A percentile compares a stretch with the other conserved stretches of the same genome.
These are phyloP conservation scores for Gephyroberyx darwinii DNA, from an alignment of 2,797 vertebrate species.

Conservation along the genomic window DNA sequence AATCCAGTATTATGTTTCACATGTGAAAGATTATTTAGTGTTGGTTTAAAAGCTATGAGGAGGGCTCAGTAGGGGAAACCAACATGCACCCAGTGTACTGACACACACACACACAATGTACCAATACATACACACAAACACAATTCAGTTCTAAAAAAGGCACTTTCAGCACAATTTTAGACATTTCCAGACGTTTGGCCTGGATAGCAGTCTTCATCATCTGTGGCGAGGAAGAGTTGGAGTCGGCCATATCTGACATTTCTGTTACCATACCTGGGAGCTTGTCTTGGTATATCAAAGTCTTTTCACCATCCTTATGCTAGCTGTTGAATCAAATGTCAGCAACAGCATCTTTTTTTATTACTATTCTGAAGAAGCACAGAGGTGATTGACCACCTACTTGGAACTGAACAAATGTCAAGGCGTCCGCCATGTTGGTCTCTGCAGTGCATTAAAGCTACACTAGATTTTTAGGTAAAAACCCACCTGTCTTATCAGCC, in stretches of 20 bases:
- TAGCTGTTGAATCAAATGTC: slow-evolving; percentile 25
- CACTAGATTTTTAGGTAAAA: not conserved
- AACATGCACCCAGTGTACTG: slow-evolving; percentile 51
- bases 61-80: slow-evolving; percentile 36
- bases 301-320: slow-evolving; percentile 30
- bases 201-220: slow-evolving; percentile 40
- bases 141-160: slow-evolving; percentile 58
- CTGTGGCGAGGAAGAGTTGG: slow-evolving; percentile 41
- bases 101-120: slow-evolving; percentile 46
- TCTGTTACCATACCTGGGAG: slow-evolving; percentile 25
- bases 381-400: slow-evolving; percentile 41
- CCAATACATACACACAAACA: slow-evolving; percentile 49
- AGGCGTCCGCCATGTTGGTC: slow-evolving; percentile 2
- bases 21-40: slow-evolving; percentile 53
- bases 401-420: not conserved
- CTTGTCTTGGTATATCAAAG: slow-evolving; percentile 27
- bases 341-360: slow-evolving; percentile 16
- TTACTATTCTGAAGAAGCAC: slow-evolving; percentile 61
- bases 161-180: slow-evolving; percentile 82
- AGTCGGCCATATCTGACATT: slow-evolving; percentile 43
- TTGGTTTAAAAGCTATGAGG: slow-evolving; percentile 52
- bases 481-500: not conserved
- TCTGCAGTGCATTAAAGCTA: slow-evolving; percentile 11
- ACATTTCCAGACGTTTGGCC: slow-evolving; percentile 73
- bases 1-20: slow-evolving; percentile 88